Evolutionary conservation across 2,888 invertebrate genomes (phyloP).

Genomic region (Creontiades dilutus): DNA sequence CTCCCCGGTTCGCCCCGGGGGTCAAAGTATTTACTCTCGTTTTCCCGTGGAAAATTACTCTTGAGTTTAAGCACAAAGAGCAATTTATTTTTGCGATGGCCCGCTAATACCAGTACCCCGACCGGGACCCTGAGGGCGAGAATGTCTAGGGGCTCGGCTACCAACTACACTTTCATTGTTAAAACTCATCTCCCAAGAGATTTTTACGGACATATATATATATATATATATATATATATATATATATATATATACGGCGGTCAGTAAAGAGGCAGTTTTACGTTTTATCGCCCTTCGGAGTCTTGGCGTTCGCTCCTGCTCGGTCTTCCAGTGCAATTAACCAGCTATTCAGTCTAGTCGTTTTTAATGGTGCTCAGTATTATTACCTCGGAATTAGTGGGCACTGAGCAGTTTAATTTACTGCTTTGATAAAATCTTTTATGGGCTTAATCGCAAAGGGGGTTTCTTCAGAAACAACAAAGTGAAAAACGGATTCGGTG

Average conservation of each 20-base stretch:
- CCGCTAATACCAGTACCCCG: not conserved
- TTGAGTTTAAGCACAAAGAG: conserved; percentile 4
- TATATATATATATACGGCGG: too few relatives aligned
- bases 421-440: not conserved
- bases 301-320: conserved; percentile 18
- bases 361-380: conserved; percentile 14
- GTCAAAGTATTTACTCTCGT: not conserved
- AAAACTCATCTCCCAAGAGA: not conserved
- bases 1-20: not conserved
- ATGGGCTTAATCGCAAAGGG: not conserved
- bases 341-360: conserved; percentile 32
- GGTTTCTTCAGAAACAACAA: not conserved
- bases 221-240: too few relatives aligned
- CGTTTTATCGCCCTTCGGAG: conserved; percentile 29
- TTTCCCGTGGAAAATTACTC: not conserved
- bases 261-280: not conserved
- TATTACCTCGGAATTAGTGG: conserved; percentile 9
- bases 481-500: not conserved
- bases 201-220: not conserved
- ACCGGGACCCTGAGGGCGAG: not conserved
- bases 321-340: not conserved
- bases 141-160: not conserved
- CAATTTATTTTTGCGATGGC: not conserved
- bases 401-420: conserved; percentile 13
- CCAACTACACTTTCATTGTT: conserved; percentile 23